Base-by-base conservation (phyloP, 2,888 invertebrate species). In the Byasa hedistus region DNA sequence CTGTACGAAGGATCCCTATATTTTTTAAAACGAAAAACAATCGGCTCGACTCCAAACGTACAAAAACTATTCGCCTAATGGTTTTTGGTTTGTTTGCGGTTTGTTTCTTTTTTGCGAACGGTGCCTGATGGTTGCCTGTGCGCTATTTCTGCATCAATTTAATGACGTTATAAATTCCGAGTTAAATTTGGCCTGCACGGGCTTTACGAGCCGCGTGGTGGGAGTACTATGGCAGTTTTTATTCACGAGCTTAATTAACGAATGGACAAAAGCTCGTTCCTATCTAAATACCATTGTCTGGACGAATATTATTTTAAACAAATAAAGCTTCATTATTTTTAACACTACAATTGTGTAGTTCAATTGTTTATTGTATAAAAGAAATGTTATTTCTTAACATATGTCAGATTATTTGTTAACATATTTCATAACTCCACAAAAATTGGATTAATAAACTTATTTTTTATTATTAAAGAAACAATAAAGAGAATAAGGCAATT, bases 111-210 rank as follows among this genome's bases (percentile, higher is more conserved):
- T 69, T 63, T 72, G 69, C 52, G 32, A 61, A 65, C 69, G 59
- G 60, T 83, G 57, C 57, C 17, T 71, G 71, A 74, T 73, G 74
- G 76, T 77, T 75, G 76, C 75, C 70, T 68, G 75, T 85, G 86
- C 89, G 86, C 83, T 85, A 85, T 87, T 87, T 84, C 85, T 86
- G 86, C 88, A 87, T 88, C 83, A 84, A 82, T 85, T 86, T 89
- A 86, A 88, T 86, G 86, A 86, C 84, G 80, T 85, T 85, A 84
- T 91, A 89, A 89, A 90, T 88, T 82, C 79, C 73, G 82, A 82
- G 88, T 89, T 87, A 86, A 82, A 85, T 83, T 84, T 77, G 75
- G 77, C 71, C 67, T 60, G 64, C 77, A 77, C 73, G 73, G 72
- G 75, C 69, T 68, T 68, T 68, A 67, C 71, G 71, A 77, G 74